Conservation (phyloP, 35 echinoderm and acorn worm species). For the Strongylocentrotus purpuratus region DNA sequence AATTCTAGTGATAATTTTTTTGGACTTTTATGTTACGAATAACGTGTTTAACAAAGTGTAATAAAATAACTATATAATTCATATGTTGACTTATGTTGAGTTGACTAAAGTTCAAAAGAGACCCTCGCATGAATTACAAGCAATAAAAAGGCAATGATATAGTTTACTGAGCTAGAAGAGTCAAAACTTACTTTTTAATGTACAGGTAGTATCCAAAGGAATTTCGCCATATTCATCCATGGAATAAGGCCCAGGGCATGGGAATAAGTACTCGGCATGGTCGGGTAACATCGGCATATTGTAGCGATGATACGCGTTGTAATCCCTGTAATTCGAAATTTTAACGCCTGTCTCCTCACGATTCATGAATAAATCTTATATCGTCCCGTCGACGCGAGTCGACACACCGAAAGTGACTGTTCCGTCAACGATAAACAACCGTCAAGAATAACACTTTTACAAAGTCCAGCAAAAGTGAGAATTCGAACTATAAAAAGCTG, state of each 20-base stretch:
- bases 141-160: too few species aligned
- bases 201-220: constrained; percentile 56
- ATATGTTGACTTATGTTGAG: too few species aligned
- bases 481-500: neutral
- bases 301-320: constrained; percentile 51
- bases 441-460: neutral
- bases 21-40: too few species aligned
- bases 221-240: constrained; percentile 87
- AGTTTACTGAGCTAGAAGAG: too few species aligned
- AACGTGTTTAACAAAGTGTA: too few species aligned
- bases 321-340: constrained; percentile 43
- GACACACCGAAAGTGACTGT: neutral
- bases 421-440: neutral
- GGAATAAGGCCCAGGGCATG: constrained; percentile 75
- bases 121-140: too few species aligned
- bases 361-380: neutral
- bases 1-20: too few species aligned
- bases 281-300: constrained; percentile 93
- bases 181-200: constrained; percentile 76
- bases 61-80: too few species aligned
- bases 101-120: too few species aligned
- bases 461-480: neutral
- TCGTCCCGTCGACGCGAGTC: neutral
- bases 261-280: constrained; percentile 85
- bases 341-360: constrained; percentile 15